Evolutionary conservation across 2,888 invertebrate genomes (phyloP).

Genomic region (Carpatolechia fugitivella): DNA sequence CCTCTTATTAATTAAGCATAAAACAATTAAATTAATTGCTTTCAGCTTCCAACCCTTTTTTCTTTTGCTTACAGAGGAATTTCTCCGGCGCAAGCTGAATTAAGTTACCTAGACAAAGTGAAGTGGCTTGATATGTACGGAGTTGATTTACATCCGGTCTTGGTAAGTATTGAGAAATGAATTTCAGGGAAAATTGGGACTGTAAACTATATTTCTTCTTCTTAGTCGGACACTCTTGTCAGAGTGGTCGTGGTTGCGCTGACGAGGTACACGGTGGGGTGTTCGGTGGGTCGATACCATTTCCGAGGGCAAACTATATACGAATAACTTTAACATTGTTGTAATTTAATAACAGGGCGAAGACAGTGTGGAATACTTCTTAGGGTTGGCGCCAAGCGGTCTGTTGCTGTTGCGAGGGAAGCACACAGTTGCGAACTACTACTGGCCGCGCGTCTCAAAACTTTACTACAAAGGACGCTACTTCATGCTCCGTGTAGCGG

Average conservation of each 20-base stretch:
- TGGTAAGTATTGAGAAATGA: conserved; percentile 80
- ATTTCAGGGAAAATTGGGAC: background rate
- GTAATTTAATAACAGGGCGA: conserved; percentile 84
- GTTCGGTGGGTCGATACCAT: too few species aligned
- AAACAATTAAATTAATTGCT: conserved; percentile 46
- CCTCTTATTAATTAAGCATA: conserved; percentile 48
- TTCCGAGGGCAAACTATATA: too few species aligned
- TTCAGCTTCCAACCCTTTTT: conserved; percentile 25
- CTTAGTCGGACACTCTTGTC: too few species aligned
- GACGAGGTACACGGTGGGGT: too few species aligned
- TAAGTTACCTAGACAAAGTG: conserved; percentile 97
- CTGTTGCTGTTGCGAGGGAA: conserved; percentile 96
- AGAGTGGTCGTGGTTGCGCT: too few species aligned
- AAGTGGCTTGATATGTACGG: conserved; percentile 99
- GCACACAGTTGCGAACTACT: conserved; percentile 97
- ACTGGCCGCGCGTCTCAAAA: conserved; percentile 98
- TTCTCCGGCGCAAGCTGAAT: conserved; percentile 94
- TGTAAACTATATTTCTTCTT: background rate
- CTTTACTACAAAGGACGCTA: conserved; percentile 97
- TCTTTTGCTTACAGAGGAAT: conserved; percentile 83
- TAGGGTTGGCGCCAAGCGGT: conserved; percentile 97
- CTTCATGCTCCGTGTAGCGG: conserved; percentile 97
- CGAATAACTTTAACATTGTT: background rate
- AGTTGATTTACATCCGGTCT: conserved; percentile 96
- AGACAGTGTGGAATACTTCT: conserved; percentile 97